Percentiles rank a stretch among this genome's conserved stretches.
Conservation (phyloP, 92 coral and sea anemone genomes). For the Micromussa lordhowensis region DNA sequence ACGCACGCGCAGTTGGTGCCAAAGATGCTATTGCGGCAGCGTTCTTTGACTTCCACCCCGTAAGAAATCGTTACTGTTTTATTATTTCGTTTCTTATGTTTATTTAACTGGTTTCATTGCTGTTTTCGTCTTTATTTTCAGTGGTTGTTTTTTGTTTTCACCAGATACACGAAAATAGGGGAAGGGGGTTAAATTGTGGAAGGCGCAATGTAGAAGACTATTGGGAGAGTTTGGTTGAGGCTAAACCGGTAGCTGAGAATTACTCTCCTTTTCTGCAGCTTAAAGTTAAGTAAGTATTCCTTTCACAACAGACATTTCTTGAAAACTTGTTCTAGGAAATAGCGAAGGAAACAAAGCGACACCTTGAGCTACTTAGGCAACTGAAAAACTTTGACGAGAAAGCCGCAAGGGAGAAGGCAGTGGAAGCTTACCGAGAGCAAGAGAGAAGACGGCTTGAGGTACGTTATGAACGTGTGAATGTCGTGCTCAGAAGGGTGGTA, state of each 20-base stretch:
- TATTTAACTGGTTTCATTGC: too few species aligned
- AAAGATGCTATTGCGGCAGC: constrained; percentile 65
- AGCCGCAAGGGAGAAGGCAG: background rate
- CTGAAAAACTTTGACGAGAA: constrained; percentile 23
- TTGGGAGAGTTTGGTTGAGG: too few species aligned
- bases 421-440: constrained; percentile 6
- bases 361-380: background rate
- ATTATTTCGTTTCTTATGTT: too few species aligned
- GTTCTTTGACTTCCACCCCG: constrained; percentile 37
- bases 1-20: constrained; percentile 56
- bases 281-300: background rate
- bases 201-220: too few species aligned
- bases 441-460: constrained; percentile 35
- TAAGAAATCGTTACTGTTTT: background rate
- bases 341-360: constrained; percentile 7
- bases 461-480: background rate
- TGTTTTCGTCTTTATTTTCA: too few species aligned
- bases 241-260: too few species aligned
- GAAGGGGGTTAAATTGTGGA: too few species aligned
- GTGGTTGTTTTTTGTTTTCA: too few species aligned
- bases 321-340: constrained; percentile 3
- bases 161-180: too few species aligned
- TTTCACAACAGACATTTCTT: background rate
- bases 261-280: too few species aligned
- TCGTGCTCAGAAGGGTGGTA: too few species aligned